Conservation (phyloP, 2,113 vertebrate species). For the cattle (Bos taurus) region DNA sequence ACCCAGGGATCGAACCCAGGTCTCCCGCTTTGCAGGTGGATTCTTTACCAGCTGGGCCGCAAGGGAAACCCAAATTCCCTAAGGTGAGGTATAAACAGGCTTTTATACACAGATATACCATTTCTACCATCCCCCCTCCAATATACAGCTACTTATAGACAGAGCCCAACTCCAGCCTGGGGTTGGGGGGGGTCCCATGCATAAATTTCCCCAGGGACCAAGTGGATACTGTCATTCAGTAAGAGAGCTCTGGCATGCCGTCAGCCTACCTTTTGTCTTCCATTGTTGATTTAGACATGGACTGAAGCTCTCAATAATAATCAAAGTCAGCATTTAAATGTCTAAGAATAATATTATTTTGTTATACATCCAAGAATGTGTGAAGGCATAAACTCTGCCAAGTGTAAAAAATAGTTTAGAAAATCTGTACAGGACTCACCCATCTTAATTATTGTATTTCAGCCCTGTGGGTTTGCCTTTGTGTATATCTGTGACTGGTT, state of each 20-base stretch:
- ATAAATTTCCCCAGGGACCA: not conserved
- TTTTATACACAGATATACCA: not conserved
- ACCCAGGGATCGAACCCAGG: not conserved
- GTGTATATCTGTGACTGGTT: not conserved
- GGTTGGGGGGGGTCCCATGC: accelerated
- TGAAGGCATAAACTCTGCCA: not conserved
- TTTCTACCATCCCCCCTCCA: not conserved
- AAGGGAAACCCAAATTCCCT: not conserved
- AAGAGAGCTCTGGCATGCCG: not conserved
- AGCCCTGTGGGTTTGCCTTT: not conserved
- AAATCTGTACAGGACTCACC: not conserved
- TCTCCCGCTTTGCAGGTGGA: not conserved
- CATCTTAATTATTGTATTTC: not conserved
- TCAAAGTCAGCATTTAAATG: not conserved
- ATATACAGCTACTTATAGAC: not conserved
- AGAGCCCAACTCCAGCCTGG: not conserved
- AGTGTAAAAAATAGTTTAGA: not conserved
- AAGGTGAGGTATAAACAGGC: not conserved
- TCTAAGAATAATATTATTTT: not conserved
- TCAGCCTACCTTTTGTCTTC: not conserved
- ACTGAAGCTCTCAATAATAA: not conserved
- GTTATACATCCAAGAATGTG: not conserved
- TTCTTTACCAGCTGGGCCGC: accelerated
- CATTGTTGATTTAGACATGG: not conserved
- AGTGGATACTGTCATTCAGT: not conserved